A percentile compares a stretch with the other conserved stretches of the same genome.
Evolutionary conservation across 2,888 invertebrate species (phyloP).

Genomic region (Masnerella sp.): DNA sequence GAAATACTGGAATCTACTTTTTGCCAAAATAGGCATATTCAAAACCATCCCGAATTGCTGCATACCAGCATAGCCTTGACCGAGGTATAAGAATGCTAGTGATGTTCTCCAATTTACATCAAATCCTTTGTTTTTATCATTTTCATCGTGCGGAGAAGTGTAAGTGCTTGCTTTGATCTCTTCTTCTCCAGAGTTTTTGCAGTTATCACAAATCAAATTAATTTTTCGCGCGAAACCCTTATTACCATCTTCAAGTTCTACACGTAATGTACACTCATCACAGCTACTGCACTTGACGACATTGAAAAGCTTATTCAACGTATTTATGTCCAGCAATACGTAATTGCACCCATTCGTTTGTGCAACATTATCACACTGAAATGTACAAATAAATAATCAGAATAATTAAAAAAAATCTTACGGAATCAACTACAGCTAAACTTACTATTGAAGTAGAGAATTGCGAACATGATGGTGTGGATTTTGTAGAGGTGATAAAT

Average conservation of each 20-base stretch:
- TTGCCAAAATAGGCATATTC: slow-evolving; percentile 3
- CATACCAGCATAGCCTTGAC: slow-evolving; percentile 5
- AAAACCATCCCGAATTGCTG: slow-evolving; percentile 1
- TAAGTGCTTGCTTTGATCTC: slow-evolving; percentile 5
- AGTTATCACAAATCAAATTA: slow-evolving; percentile 6
- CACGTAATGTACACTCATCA: slow-evolving; percentile 3
- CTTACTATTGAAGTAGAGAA: not conserved
- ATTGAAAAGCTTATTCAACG: not conserved
- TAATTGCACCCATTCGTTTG: not conserved
- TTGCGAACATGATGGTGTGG: slow-evolving; percentile 1
- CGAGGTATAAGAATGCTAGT: slow-evolving; percentile 2
- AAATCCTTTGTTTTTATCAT: slow-evolving; percentile 3
- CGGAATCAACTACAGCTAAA: too few species aligned
- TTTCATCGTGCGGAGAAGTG: not conserved
- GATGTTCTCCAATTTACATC: slow-evolving; percentile 4
- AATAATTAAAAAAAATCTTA: not conserved
- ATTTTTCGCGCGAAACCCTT: slow-evolving; percentile 3
- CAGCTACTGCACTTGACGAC: slow-evolving; percentile 5
- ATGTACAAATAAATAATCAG: not conserved
- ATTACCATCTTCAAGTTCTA: slow-evolving; percentile 1
- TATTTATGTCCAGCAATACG: slow-evolving; percentile 1
- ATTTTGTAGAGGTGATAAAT: slow-evolving; percentile 2
- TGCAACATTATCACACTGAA: slow-evolving; percentile 2
- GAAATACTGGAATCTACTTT: not conserved
- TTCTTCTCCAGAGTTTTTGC: slow-evolving; percentile 4